Evolutionary conservation across 2,888 invertebrate species (phyloP).

Genomic region (Stenichneumon culpator): DNA sequence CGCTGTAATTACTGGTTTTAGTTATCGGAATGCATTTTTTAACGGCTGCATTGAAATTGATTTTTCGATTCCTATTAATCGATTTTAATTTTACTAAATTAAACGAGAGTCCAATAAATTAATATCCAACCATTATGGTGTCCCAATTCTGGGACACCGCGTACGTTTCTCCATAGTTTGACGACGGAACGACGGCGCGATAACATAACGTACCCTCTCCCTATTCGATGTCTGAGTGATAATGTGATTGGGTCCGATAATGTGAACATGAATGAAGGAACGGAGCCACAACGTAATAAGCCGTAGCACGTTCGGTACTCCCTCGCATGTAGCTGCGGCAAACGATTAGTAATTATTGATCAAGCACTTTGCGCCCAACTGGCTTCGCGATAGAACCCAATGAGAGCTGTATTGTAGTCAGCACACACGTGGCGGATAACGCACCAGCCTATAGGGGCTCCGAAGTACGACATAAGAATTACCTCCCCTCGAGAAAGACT

Average conservation of each 20-base stretch:
- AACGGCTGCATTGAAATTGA: too few species aligned
- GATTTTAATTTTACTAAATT: too few species aligned
- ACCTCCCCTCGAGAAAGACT: conserved; percentile 33
- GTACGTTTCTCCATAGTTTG: background rate
- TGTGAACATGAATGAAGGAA: background rate
- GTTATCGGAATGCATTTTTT: too few species aligned
- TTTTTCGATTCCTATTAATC: too few species aligned
- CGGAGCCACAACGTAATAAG: background rate
- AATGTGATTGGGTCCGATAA: conserved; percentile 2
- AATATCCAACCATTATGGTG: too few species aligned
- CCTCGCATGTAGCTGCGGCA: conserved; percentile 5
- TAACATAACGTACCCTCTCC: background rate
- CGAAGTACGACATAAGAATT: conserved; percentile 31
- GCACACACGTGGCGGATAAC: conserved; percentile 9
- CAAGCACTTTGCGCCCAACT: conserved; percentile 68
- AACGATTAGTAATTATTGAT: conserved; percentile 65
- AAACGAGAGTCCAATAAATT: too few species aligned
- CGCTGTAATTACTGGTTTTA: background rate
- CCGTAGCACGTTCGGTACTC: background rate
- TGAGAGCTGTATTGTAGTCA: conserved; percentile 35
- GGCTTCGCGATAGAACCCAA: conserved; percentile 64
- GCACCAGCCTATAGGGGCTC: background rate
- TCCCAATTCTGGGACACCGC: background rate
- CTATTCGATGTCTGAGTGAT: background rate
- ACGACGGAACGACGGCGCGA: background rate